These are phyloP conservation scores for Stegana nigrithorax DNA, from an alignment of 2,888 invertebrate genomes.

Conservation along the genomic window DNA sequence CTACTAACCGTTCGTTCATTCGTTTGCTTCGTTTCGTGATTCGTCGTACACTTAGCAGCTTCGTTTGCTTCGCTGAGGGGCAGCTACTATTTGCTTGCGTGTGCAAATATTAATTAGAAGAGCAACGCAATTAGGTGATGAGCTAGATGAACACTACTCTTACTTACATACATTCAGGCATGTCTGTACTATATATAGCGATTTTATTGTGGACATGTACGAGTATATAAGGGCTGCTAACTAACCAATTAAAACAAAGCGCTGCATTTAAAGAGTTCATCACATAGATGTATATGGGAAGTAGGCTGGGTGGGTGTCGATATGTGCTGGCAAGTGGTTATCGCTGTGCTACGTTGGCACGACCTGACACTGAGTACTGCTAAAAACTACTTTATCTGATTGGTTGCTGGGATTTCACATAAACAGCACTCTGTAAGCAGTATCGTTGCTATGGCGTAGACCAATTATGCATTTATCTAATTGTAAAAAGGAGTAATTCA, in stretches of 20 bases:
- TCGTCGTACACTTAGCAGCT: neutral
- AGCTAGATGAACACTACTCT: neutral
- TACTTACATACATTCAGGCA: neutral
- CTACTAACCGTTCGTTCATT: neutral
- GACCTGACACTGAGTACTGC: too few species aligned
- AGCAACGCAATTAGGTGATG: constrained; percentile 31
- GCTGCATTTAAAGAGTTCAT: neutral
- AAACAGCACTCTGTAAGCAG: too few species aligned
- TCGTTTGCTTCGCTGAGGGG: neutral
- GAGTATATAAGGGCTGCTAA: constrained; percentile 8
- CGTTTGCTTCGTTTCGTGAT: neutral
- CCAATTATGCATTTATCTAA: too few species aligned
- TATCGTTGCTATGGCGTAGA: too few species aligned
- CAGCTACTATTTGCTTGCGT: neutral
- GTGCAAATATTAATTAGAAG: constrained; percentile 34
- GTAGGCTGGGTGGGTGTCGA: neutral
- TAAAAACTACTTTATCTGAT: constrained; percentile 1
- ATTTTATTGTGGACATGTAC: neutral
- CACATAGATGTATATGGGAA: neutral
- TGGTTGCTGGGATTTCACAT: too few species aligned
- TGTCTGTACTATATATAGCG: neutral
- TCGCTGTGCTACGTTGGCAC: too few species aligned
- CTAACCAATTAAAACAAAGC: constrained; percentile 40
- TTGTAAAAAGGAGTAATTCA: too few species aligned
- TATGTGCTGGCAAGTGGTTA: neutral